Base-by-base conservation (phyloP, 2,888 invertebrate genomes). In the Sepiola atlantica region DNA sequence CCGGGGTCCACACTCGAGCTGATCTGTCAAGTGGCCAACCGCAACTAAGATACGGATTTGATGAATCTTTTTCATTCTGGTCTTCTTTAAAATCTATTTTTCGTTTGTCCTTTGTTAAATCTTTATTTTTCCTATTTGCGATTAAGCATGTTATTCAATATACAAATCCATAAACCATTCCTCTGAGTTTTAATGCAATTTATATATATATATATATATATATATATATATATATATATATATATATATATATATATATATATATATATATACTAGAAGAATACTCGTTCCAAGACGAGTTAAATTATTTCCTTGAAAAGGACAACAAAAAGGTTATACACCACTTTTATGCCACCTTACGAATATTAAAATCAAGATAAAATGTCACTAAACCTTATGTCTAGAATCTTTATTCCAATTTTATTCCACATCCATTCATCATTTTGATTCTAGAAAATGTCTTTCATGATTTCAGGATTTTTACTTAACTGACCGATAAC, bases 1-100 rank as follows among this genome's bases (percentile, higher is more conserved):
- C 77, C 77, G 3, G 1, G 28, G 77, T 10, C 8, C n/a, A 45
- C 12, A 77, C n/a, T 77, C n/a, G n/a, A 77, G 10, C 77, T n/a
- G n/a, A 77, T 77, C 77, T 77, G 77, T 77, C 77, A 77, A 77
- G 77, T 77, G 77, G 77, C 10, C n/a, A 77, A n/a, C n/a, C 77
- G 10, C 77, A 10, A 77, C n/a, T 2, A n/a, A n/a, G n/a, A 77
- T 2, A n/a, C n/a, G n/a, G 28, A 77, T n/a, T 77, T n/a, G 14
- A n/a, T 32, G 21, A 57, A 12, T 32, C 14, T 16, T 32, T n/a
- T 77, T 77, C n/a, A 16, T 77, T 77, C 14, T 77, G 3, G 3
- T 77, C n/a, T 32, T 77, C n/a, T 14, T 77, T 77, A n/a, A 12
- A 10, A 32, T n/a, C 18, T 16, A n/a, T 61, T 28, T 21, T 32